Evolutionary conservation across 2,888 invertebrate genomes (phyloP).

Genomic region (Lapara coniferarum): DNA sequence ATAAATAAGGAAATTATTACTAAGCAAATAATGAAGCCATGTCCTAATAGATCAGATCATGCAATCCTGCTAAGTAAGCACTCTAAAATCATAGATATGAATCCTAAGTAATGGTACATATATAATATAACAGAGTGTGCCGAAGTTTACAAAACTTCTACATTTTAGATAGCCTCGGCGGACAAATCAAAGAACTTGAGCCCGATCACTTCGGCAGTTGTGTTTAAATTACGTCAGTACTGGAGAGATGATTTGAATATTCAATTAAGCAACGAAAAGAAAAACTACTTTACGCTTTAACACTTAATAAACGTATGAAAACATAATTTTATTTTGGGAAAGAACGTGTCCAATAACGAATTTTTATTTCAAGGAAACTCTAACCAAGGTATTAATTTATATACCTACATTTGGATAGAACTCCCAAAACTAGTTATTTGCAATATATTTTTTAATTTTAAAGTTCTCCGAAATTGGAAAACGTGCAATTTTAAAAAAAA

Average conservation of each 20-base stretch:
- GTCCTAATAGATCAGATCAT: neutral
- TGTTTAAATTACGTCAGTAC: conserved; percentile 6
- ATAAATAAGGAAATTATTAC: no score
- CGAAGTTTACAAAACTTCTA: conserved; percentile 19
- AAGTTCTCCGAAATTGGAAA: no score
- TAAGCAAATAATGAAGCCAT: neutral
- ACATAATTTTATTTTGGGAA: neutral
- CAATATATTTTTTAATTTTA: no score
- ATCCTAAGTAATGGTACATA: neutral
- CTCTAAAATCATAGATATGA: neutral
- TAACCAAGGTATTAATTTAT: no score
- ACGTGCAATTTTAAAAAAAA: no score
- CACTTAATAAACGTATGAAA: neutral
- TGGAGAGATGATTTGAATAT: conserved; percentile 11
- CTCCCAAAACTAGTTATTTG: no score
- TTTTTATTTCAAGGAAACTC: no score
- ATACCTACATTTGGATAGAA: no score
- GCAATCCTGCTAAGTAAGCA: neutral
- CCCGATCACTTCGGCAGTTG: conserved; percentile 24
- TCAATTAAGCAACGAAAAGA: conserved; percentile 10
- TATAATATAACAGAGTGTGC: neutral
- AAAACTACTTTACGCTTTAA: neutral
- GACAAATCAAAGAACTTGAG: conserved; percentile 23
- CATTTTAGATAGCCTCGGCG: conserved; percentile 23
- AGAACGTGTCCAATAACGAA: no score